A percentile compares a stretch with the other conserved stretches of the same genome.
phyloP scores from a whole-genome alignment of 2,113 vertebrate genomes.

The Cyanoliseus patagonus region DNA sequence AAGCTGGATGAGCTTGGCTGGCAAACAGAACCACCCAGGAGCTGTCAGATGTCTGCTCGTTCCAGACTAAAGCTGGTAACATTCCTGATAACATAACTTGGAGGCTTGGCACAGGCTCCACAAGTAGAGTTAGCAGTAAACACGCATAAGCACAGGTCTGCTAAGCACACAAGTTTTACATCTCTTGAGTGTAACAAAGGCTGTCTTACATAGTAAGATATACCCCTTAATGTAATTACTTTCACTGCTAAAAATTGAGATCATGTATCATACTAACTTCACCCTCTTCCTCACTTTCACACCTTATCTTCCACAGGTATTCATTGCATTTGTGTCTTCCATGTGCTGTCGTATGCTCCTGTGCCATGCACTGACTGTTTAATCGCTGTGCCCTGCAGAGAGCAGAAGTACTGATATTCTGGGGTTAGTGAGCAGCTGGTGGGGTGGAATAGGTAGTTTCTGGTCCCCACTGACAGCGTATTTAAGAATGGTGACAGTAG shows the following conservation, averaged over 20 bases:
- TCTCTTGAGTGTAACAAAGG: neutral
- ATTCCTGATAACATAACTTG: neutral
- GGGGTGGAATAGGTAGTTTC: neutral
- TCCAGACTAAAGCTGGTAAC: slow-evolving; percentile 12
- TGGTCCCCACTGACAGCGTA: neutral
- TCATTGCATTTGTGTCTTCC: neutral
- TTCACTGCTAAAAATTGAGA: neutral
- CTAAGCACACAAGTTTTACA: neutral
- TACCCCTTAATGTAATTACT: neutral
- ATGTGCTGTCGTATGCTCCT: neutral
- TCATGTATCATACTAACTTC: neutral
- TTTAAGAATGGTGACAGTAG: neutral
- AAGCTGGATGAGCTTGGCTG: slow-evolving; percentile 2
- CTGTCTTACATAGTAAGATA: neutral
- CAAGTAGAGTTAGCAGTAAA: neutral
- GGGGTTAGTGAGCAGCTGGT: neutral
- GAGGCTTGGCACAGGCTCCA: neutral
- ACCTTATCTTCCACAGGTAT: neutral
- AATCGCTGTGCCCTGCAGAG: neutral
- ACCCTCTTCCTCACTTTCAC: neutral
- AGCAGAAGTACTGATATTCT: neutral
- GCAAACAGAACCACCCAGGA: neutral
- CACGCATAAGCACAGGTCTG: neutral
- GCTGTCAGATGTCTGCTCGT: neutral
- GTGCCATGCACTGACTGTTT: neutral